A percentile compares a stretch with the other conserved stretches of the same genome.
phyloP scores from a whole-genome alignment of 2,888 invertebrate genomes.

The Iselma pallidipennis region DNA sequence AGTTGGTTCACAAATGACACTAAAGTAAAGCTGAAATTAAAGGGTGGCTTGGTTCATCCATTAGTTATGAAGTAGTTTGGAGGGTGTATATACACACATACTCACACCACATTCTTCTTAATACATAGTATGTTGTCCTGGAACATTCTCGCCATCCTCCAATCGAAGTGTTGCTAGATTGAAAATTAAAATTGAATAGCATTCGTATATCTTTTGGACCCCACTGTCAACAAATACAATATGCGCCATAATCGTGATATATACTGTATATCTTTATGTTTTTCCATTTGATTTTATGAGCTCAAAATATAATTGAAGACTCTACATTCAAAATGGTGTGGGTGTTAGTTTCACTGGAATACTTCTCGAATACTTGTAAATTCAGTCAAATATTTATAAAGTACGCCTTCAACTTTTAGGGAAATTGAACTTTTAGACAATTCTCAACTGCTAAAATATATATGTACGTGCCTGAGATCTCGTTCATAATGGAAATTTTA shows the following conservation, averaged over 20 bases:
- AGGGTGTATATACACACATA: neutral
- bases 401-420: neutral
- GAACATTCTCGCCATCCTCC: conserved; percentile 16
- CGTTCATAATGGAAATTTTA: neutral
- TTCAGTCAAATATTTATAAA: neutral
- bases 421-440: neutral
- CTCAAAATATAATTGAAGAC: too few relatives aligned
- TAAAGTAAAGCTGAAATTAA: conserved; percentile 25
- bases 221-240: neutral
- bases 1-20: conserved; percentile 25
- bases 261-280: neutral
- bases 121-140: too few relatives aligned
- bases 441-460: neutral
- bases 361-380: neutral
- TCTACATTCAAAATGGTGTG: too few relatives aligned
- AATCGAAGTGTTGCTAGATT: conserved; percentile 14
- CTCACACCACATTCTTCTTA: too few relatives aligned
- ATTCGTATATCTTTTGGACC: neutral
- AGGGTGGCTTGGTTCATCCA: conserved; percentile 32
- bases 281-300: too few relatives aligned
- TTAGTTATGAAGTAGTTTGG: conserved; percentile 34
- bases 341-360: too few relatives aligned
- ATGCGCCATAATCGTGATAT: too few relatives aligned
- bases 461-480: too few relatives aligned
- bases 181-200: conserved; percentile 27